Conservation (phyloP, 2,113 vertebrate genomes). For the Zingel zingel region DNA sequence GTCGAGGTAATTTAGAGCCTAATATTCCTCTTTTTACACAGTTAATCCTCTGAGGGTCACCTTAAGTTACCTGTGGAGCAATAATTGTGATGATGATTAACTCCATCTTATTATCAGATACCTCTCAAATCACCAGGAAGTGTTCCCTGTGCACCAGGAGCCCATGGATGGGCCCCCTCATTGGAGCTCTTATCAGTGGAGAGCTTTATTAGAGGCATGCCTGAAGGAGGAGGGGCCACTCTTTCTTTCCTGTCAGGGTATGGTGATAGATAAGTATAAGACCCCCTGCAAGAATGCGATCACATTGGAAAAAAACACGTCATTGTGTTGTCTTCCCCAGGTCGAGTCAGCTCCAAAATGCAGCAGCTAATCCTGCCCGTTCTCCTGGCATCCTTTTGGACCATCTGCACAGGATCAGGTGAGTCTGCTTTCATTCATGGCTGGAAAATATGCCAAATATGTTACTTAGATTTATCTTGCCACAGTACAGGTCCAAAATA, state of each 20-base stretch:
- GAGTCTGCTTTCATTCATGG: constrained; percentile 58
- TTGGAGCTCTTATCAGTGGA: constrained; percentile 34
- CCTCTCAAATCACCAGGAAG: neutral
- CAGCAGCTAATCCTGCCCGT: constrained; percentile 59
- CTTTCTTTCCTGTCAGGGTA: constrained; percentile 59
- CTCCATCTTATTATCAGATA: neutral
- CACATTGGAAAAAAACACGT: constrained; percentile 54
- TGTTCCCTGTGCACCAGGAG: constrained; percentile 6
- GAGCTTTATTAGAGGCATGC: constrained; percentile 67
- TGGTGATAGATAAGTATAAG: constrained; percentile 82
- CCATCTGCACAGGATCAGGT: constrained; percentile 70
- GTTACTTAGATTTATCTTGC: neutral
- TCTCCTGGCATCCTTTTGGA: constrained; percentile 70
- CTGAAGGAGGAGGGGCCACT: constrained; percentile 77
- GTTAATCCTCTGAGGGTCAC: neutral
- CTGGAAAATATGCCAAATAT: too few relatives aligned
- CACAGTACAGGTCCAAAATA: neutral
- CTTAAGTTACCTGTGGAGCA: constrained; percentile 12
- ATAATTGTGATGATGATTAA: constrained; percentile 12
- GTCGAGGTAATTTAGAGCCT: neutral
- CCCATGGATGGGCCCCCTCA: constrained; percentile 9
- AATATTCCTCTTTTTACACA: neutral
- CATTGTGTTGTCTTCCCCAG: constrained; percentile 44
- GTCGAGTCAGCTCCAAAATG: constrained; percentile 71
- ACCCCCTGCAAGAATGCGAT: constrained; percentile 78